Evolutionary conservation across 2,888 invertebrate species (phyloP).

Genomic region (Odontocerum albicorne): DNA sequence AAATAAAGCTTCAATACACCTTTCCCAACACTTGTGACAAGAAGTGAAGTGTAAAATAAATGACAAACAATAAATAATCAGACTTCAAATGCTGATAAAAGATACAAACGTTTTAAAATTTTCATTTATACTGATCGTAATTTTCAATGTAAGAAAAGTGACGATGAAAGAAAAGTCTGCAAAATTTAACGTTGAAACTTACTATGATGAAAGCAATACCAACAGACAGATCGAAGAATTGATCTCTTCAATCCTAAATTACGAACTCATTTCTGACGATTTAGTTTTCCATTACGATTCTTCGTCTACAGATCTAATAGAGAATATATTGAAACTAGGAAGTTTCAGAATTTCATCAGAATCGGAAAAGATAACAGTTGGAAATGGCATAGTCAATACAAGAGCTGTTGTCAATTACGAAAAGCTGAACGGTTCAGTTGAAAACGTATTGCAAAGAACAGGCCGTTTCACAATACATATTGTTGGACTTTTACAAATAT

Average conservation of each 20-base stretch:
- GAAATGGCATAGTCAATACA: no score
- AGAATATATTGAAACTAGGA: neutral
- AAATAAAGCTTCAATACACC: no score
- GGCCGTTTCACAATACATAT: conserved; percentile 5
- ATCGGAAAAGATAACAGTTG: neutral
- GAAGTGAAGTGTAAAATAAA: no score
- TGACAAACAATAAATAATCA: no score
- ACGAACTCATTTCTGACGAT: neutral
- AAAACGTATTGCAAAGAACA: neutral
- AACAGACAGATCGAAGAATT: neutral
- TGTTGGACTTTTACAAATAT: neutral
- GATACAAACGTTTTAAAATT: no score
- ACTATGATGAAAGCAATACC: no score
- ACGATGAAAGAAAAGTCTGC: no score
- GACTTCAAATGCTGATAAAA: no score
- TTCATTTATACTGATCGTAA: no score
- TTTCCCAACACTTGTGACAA: no score
- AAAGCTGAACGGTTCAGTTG: neutral
- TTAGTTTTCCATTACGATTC: conserved; percentile 8
- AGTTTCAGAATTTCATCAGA: neutral
- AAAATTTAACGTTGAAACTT: no score
- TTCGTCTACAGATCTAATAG: neutral
- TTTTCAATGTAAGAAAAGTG: no score
- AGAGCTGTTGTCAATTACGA: conserved; percentile 10
- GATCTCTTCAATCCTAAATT: neutral